Evolutionary conservation across 2,797 vertebrate genomes (phyloP).

Genomic region (Gymnothorax javanicus): DNA sequence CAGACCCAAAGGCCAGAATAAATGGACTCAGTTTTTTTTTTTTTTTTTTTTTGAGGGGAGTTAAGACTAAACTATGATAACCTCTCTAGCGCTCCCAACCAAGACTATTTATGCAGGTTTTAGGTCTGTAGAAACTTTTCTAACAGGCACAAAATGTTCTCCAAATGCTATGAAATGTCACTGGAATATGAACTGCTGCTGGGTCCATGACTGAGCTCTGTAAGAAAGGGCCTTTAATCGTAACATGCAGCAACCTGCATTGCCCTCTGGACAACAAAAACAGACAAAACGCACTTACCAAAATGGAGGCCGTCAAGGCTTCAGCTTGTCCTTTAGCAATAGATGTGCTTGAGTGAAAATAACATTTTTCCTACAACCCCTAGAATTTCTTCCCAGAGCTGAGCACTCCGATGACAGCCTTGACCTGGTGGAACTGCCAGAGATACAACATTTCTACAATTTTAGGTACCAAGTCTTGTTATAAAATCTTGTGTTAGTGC

Average conservation of each 20-base stretch:
- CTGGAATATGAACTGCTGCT: conserved; percentile 27
- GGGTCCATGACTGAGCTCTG: conserved; percentile 57
- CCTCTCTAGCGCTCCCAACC: too few species aligned
- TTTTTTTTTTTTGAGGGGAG: too few species aligned
- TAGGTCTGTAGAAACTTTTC: too few species aligned
- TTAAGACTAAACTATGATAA: too few species aligned
- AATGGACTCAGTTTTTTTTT: too few species aligned
- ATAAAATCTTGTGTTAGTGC: conserved; percentile 43
- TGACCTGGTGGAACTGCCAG: conserved; percentile 68
- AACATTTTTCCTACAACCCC: conserved; percentile 62
- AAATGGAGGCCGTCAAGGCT: conserved; percentile 35
- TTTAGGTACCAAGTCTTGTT: conserved; percentile 52
- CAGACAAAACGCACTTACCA: conserved; percentile 41
- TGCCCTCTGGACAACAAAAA: conserved; percentile 46
- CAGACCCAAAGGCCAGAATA: too few species aligned
- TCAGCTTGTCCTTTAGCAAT: conserved; percentile 33
- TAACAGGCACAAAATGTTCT: too few species aligned
- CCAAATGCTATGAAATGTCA: conserved; percentile 27
- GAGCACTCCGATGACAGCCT: conserved; percentile 64
- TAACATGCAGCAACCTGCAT: conserved; percentile 63
- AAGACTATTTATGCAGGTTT: too few species aligned
- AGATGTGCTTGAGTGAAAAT: conserved; percentile 53
- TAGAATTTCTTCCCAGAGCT: conserved; percentile 63
- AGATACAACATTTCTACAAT: conserved; percentile 64
- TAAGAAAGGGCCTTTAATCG: conserved; percentile 63